A percentile compares a stretch with the other conserved stretches of the same genome.
Evolutionary conservation across 2,888 invertebrate species (phyloP).

Genomic region (Trilocha varians): DNA sequence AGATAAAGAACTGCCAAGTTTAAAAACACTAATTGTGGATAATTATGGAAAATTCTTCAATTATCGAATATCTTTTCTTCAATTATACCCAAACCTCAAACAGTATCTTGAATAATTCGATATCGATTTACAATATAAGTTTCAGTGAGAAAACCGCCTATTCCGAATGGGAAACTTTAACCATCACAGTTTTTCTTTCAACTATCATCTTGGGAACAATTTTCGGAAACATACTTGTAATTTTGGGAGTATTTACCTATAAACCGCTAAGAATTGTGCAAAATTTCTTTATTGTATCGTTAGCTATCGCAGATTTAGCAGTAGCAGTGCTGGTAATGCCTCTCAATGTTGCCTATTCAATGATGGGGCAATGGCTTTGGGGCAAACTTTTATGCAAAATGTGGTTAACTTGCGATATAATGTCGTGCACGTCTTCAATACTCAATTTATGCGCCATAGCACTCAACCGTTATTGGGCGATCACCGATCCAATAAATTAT

Average conservation of each 20-base stretch:
- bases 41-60: too few species aligned
- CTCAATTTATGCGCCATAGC: slow-evolving; percentile 95
- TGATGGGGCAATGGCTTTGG: slow-evolving; percentile 93
- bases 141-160: too few species aligned
- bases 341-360: slow-evolving; percentile 92
- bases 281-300: slow-evolving; percentile 96
- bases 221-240: slow-evolving; percentile 93
- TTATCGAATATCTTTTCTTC: too few species aligned
- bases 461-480: slow-evolving; percentile 94
- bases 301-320: slow-evolving; percentile 94
- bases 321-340: slow-evolving; percentile 93
- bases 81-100: too few species aligned
- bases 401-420: slow-evolving; percentile 96
- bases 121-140: too few species aligned
- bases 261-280: slow-evolving; percentile 93
- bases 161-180: slow-evolving; percentile 88
- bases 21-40: too few species aligned
- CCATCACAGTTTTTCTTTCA: slow-evolving; percentile 85
- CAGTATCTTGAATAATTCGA: too few species aligned
- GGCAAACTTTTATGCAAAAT: slow-evolving; percentile 94
- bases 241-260: slow-evolving; percentile 96
- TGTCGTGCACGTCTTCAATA: slow-evolving; percentile 97
- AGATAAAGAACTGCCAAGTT: too few species aligned
- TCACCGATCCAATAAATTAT: slow-evolving; percentile 95
- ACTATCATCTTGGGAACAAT: slow-evolving; percentile 91